These are phyloP conservation scores for Hyalella azteca DNA, from an alignment of 2,888 invertebrate species.

Conservation along the genomic window DNA sequence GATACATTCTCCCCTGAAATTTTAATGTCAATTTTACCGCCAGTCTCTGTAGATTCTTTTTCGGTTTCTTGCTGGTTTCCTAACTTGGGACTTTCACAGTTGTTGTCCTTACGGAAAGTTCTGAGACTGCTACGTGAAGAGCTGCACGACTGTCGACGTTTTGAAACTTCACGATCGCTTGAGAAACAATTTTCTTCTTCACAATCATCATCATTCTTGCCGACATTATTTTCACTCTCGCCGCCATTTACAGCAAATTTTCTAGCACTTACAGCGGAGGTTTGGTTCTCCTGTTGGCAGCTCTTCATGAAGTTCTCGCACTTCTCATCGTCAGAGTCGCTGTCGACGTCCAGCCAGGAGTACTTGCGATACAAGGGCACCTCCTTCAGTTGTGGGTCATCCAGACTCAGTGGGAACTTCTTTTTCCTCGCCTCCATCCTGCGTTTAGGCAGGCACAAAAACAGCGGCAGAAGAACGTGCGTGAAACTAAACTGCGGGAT, in stretches of 20 bases:
- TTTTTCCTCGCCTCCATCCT: background rate
- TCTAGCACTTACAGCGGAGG: too few relatives aligned
- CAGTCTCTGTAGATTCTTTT: background rate
- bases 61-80: too few relatives aligned
- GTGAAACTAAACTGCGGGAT: background rate
- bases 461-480: slow-evolving; percentile 26
- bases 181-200: too few relatives aligned
- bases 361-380: slow-evolving; percentile 43
- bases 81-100: too few relatives aligned
- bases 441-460: slow-evolving; percentile 44
- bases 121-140: too few relatives aligned
- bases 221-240: too few relatives aligned
- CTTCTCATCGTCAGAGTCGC: background rate
- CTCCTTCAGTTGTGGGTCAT: slow-evolving; percentile 44
- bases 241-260: too few relatives aligned
- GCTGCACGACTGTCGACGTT: too few relatives aligned
- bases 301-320: background rate
- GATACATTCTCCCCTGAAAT: background rate
- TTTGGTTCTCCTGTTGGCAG: too few relatives aligned
- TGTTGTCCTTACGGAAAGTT: too few relatives aligned
- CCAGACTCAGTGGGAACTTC: slow-evolving; percentile 44
- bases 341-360: slow-evolving; percentile 44
- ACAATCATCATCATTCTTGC: too few relatives aligned
- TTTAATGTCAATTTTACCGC: background rate
- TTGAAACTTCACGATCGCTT: too few relatives aligned